phyloP scores from a whole-genome alignment of 2,113 vertebrate genomes.

The Carollia perspicillata region DNA sequence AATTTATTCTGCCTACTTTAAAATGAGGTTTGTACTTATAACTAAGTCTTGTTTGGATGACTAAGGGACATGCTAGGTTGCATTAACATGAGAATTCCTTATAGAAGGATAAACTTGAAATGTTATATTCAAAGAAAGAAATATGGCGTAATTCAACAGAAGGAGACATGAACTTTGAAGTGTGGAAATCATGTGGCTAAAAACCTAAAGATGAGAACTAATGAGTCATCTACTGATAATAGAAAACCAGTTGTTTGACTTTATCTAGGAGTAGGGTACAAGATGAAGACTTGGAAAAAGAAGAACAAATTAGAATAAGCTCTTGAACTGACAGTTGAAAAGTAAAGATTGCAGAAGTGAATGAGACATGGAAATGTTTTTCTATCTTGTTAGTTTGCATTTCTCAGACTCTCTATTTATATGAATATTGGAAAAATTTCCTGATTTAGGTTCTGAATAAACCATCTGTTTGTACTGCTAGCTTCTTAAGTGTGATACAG shows the following conservation, averaged over 20 bases:
- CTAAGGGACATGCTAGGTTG: neutral
- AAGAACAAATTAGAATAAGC: neutral
- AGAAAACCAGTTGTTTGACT: neutral
- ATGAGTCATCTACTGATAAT: neutral
- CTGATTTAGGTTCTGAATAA: neutral
- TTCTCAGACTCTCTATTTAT: conserved; percentile 11
- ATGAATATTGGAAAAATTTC: neutral
- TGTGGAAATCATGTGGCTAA: neutral
- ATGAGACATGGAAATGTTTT: neutral
- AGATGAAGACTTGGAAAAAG: neutral
- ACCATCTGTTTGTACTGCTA: neutral
- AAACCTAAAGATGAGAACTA: neutral
- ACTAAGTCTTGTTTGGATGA: neutral
- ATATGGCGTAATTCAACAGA: neutral
- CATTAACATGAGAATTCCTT: neutral
- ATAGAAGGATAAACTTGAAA: neutral
- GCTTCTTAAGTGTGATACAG: neutral
- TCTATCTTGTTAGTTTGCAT: neutral
- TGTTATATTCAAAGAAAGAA: neutral
- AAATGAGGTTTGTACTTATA: neutral
- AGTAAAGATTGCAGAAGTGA: neutral
- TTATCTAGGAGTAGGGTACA: neutral
- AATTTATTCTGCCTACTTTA: neutral
- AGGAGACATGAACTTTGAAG: neutral
- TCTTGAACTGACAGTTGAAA: neutral